These are phyloP conservation scores for Lordiphosa andalusiaca DNA, from an alignment of 2,888 invertebrate genomes.

Conservation along the genomic window DNA sequence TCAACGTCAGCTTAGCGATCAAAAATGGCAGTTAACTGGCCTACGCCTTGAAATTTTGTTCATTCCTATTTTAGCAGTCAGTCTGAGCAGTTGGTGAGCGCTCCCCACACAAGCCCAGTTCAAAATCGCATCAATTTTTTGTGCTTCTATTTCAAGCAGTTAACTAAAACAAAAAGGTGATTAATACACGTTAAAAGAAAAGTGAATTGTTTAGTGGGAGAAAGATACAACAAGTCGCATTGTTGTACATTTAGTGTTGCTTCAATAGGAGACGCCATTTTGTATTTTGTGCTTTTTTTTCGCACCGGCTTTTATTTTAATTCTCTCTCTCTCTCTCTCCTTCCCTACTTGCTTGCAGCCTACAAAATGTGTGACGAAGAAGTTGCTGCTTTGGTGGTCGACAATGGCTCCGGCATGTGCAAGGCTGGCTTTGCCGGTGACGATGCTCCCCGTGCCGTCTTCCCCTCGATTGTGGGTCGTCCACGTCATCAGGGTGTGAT, in stretches of 20 bases:
- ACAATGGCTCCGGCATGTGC: constrained; percentile 96
- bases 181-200: constrained; percentile 22
- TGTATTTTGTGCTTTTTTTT: constrained; percentile 17
- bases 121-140: constrained; percentile 27
- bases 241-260: too few relatives aligned
- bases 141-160: constrained; percentile 21
- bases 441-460: constrained; percentile 92
- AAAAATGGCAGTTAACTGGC: constrained; percentile 65
- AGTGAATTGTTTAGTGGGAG: background rate
- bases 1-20: constrained; percentile 35
- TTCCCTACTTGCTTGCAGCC: constrained; percentile 63
- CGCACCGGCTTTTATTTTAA: constrained; percentile 13
- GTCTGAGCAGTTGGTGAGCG: constrained; percentile 53
- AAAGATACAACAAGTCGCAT: background rate
- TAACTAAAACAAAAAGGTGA: constrained; percentile 50
- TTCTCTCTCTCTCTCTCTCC: background rate
- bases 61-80: constrained; percentile 68
- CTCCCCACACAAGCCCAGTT: constrained; percentile 29
- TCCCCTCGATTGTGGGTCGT: constrained; percentile 94
- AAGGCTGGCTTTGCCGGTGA: constrained; percentile 96
- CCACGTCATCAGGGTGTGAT: constrained; percentile 93
- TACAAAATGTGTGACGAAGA: constrained; percentile 95
- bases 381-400: constrained; percentile 95
- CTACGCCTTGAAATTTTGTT: constrained; percentile 43
- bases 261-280: constrained; percentile 13